Percentiles rank a stretch among this genome's conserved stretches.
Conservation (phyloP, 2,113 vertebrate species). For the Antigone vipio region DNA sequence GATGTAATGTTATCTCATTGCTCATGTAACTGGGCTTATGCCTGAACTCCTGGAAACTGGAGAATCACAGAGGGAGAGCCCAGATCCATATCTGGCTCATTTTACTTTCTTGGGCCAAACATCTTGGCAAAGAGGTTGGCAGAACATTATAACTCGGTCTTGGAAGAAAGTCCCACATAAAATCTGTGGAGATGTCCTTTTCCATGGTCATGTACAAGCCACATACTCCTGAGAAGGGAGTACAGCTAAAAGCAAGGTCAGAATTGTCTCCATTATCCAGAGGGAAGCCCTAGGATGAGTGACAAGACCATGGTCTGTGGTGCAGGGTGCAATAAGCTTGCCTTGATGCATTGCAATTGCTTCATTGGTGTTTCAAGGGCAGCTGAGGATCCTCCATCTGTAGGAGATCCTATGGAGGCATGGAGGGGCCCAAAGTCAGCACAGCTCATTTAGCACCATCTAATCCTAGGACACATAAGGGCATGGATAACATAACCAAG, state of each 20-base stretch:
- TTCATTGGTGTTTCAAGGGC: background rate
- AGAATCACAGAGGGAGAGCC: background rate
- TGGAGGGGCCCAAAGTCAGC: background rate
- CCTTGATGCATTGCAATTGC: background rate
- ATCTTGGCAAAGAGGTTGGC: background rate
- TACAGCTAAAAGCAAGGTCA: background rate
- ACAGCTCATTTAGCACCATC: background rate
- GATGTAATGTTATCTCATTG: background rate
- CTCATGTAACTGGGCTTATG: background rate
- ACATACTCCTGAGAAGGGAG: background rate
- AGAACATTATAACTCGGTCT: background rate
- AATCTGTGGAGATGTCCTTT: background rate
- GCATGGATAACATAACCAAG: background rate
- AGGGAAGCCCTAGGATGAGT: background rate
- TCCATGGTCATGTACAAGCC: background rate
- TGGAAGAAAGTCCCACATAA: background rate
- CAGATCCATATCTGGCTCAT: background rate
- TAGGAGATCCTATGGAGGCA: background rate
- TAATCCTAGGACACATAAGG: background rate
- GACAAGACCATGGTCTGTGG: background rate
- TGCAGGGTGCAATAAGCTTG: background rate
- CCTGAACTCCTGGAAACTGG: background rate
- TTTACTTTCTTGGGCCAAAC: background rate
- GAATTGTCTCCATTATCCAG: background rate
- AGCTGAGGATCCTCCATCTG: background rate